Conservation (phyloP, 1,140 invertebrate species). For the Zaprionus camerounensis region DNA sequence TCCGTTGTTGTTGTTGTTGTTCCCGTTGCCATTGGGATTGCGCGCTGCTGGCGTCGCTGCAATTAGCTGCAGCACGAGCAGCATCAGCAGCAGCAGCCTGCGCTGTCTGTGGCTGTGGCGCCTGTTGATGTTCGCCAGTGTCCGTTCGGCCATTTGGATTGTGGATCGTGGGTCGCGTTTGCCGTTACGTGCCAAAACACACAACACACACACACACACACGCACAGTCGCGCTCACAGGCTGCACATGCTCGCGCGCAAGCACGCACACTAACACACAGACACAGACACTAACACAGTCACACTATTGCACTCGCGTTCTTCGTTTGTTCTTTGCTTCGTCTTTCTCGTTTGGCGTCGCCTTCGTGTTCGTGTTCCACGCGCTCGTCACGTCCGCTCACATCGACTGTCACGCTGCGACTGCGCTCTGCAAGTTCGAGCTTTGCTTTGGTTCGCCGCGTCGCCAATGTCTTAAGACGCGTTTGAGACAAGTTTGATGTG, state of each 20-base stretch:
- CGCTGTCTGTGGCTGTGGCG: constrained; percentile 16
- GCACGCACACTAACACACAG: constrained; percentile 38
- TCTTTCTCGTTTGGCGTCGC: constrained; percentile 5
- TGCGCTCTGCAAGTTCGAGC: constrained; percentile 66
- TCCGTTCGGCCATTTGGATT: constrained; percentile 54
- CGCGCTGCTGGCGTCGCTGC: constrained; percentile 62
- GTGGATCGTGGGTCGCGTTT: constrained; percentile 44
- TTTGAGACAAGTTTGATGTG: constrained; percentile 70
- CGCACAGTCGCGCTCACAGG: constrained; percentile 10
- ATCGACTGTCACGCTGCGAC: constrained; percentile 50
- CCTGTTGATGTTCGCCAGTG: constrained; percentile 49
- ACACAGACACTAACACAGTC: constrained; percentile 20
- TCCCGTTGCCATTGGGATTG: constrained; percentile 28
- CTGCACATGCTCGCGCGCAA: constrained; percentile 44
- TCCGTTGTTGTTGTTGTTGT: constrained; percentile 55
- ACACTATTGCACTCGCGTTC: neutral
- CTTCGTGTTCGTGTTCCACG: constrained; percentile 40
- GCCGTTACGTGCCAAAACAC: constrained; percentile 36
- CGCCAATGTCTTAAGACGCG: constrained; percentile 41
- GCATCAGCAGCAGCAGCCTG: constrained; percentile 63
- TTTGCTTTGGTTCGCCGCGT: constrained; percentile 53
- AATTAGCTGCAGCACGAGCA: constrained; percentile 66
- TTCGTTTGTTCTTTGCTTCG: constrained; percentile 9
- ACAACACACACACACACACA: constrained; percentile 12
- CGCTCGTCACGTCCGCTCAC: constrained; percentile 70